phyloP scores from a whole-genome alignment of 2,888 invertebrate genomes.

The Drosophila pseudotalamancana region DNA sequence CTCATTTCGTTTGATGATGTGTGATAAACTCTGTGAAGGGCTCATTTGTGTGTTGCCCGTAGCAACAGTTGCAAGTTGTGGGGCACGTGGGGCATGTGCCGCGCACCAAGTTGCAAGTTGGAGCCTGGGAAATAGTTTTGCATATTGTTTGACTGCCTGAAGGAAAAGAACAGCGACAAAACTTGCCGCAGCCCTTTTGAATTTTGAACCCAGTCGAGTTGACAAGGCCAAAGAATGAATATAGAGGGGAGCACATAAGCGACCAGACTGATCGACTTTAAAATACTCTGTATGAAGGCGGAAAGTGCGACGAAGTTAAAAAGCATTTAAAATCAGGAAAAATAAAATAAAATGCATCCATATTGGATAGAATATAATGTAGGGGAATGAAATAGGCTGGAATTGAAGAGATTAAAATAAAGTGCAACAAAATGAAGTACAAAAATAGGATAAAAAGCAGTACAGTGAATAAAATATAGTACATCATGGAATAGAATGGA shows the following conservation, averaged over 20 bases:
- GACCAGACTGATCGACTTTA: not conserved
- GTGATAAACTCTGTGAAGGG: slow-evolving; percentile 29
- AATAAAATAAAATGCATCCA: not conserved
- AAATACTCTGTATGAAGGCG: not conserved
- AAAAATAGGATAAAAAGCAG: too few species aligned
- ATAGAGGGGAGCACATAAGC: not conserved
- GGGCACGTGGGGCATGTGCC: not conserved
- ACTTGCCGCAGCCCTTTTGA: slow-evolving; percentile 54
- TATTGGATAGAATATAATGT: not conserved
- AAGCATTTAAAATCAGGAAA: not conserved
- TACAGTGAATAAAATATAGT: too few species aligned
- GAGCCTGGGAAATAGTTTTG: slow-evolving; percentile 36
- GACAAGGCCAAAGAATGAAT: slow-evolving; percentile 17
- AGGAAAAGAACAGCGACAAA: slow-evolving; percentile 21
- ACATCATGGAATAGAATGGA: not conserved
- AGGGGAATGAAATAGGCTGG: not conserved
- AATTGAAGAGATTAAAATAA: too few species aligned
- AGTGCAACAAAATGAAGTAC: too few species aligned
- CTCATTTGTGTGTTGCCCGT: slow-evolving; percentile 31
- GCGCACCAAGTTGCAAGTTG: slow-evolving; percentile 2
- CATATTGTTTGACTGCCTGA: slow-evolving; percentile 35
- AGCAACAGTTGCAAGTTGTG: slow-evolving; percentile 45
- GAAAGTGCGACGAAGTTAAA: not conserved
- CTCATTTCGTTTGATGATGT: slow-evolving; percentile 22
- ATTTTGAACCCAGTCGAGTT: slow-evolving; percentile 37